These are phyloP conservation scores for Nemotelus nigrinus DNA, from an alignment of 2,888 invertebrate genomes.

Conservation along the genomic window DNA sequence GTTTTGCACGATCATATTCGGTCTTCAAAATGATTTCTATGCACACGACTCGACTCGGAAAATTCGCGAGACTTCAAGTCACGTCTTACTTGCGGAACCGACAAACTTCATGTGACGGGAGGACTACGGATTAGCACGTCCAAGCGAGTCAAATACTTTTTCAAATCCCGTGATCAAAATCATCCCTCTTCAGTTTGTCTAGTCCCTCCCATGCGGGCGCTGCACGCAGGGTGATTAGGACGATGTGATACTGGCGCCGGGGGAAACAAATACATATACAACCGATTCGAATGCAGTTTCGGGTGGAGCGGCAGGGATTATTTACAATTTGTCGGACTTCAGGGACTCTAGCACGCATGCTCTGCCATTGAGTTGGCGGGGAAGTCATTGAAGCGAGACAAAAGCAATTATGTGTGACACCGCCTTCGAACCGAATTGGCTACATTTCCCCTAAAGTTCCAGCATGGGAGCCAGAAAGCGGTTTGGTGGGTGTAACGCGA, in stretches of 20 bases:
- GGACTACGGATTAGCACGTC: constrained; percentile 44
- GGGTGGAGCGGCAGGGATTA: constrained; percentile 35
- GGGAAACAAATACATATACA: constrained; percentile 21
- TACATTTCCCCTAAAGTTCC: constrained; percentile 16
- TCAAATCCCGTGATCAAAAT: constrained; percentile 33
- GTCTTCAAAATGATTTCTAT: too few species aligned
- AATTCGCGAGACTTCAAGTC: constrained; percentile 33
- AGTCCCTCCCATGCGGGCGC: constrained; percentile 12
- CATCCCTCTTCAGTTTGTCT: constrained; percentile 10
- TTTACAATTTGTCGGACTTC: constrained; percentile 29
- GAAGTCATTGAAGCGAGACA: constrained; percentile 45
- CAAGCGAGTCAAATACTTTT: constrained; percentile 40
- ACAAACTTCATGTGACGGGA: constrained; percentile 61
- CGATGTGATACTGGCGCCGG: not conserved
- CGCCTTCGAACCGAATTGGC: constrained; percentile 30
- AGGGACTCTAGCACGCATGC: constrained; percentile 35
- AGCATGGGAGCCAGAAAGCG: not conserved
- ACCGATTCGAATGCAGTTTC: constrained; percentile 17
- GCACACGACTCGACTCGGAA: not conserved
- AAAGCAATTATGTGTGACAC: not conserved
- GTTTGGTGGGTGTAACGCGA: not conserved
- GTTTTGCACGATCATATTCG: too few species aligned
- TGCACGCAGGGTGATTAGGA: constrained; percentile 23
- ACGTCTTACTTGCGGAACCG: constrained; percentile 62
- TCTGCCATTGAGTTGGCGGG: constrained; percentile 11